Evolutionary conservation across 2,113 vertebrate species (phyloP).

Genomic region (Platycercus adscitus): DNA sequence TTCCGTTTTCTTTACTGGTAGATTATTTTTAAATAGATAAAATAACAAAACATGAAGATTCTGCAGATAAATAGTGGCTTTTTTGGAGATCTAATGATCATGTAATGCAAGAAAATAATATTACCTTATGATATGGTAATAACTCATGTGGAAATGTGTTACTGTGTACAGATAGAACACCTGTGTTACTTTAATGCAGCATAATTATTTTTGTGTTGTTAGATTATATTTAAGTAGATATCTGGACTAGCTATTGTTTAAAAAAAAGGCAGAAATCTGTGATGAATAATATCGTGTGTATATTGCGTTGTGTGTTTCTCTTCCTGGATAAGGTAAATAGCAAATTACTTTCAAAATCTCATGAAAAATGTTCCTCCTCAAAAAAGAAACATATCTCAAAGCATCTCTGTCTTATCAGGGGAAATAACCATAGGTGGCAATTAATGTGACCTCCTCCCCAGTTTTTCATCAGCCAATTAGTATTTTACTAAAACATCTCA

Average conservation of each 20-base stretch:
- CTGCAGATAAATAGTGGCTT: neutral
- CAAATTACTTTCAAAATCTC: slow-evolving; percentile 16
- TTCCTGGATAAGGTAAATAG: slow-evolving; percentile 14
- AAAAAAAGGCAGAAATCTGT: neutral
- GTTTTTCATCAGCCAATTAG: neutral
- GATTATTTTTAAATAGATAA: neutral
- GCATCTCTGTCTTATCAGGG: neutral
- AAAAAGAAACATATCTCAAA: neutral
- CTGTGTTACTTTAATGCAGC: slow-evolving; percentile 29
- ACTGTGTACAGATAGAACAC: neutral
- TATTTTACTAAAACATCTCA: neutral
- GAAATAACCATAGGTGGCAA: neutral
- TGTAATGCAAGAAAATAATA: neutral
- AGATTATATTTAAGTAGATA: slow-evolving; percentile 12
- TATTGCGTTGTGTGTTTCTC: neutral
- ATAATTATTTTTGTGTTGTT: slow-evolving; percentile 24
- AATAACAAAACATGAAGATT: slow-evolving; percentile 30
- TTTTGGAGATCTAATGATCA: neutral
- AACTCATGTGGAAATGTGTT: slow-evolving; percentile 45
- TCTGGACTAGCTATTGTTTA: slow-evolving; percentile 17
- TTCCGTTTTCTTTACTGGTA: neutral
- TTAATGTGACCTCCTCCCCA: neutral
- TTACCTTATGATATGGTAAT: slow-evolving; percentile 16
- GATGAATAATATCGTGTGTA: neutral
- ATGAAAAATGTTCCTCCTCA: neutral